Percentiles rank a stretch among this genome's conserved stretches.
phyloP scores from a whole-genome alignment of 2,113 vertebrate species.

The Saccopteryx leptura region DNA sequence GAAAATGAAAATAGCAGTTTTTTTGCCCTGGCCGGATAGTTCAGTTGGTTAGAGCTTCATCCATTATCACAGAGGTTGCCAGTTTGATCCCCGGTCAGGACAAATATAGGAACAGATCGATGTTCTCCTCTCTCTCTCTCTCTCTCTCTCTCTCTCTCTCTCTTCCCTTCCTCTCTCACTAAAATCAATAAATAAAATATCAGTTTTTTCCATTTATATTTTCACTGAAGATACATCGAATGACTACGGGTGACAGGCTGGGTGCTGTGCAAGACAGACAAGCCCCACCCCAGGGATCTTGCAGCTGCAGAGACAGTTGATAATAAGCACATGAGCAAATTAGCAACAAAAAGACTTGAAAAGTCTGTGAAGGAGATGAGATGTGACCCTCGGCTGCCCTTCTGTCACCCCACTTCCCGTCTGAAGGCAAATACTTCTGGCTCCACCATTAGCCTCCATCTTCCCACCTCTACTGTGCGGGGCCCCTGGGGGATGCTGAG shows the following conservation, averaged over 20 bases:
- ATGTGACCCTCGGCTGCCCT: neutral
- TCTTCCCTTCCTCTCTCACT: too few species aligned
- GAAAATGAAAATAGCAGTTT: neutral
- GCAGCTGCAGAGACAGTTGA: neutral
- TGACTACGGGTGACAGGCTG: neutral
- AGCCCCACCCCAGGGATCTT: neutral
- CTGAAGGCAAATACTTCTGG: too few species aligned
- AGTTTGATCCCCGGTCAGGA: too few species aligned
- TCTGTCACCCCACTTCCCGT: too few species aligned
- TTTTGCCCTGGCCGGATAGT: too few species aligned
- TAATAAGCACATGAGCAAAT: neutral
- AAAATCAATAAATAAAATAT: too few species aligned
- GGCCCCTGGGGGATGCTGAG: neutral
- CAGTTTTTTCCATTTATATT: neutral
- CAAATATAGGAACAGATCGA: too few species aligned
- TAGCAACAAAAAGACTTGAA: neutral
- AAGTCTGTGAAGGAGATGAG: neutral
- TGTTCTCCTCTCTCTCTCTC: too few species aligned
- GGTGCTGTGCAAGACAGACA: neutral
- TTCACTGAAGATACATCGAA: neutral
- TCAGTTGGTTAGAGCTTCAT: too few species aligned
- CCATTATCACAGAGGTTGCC: too few species aligned
- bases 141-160: too few species aligned
- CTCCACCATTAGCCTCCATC: neutral
- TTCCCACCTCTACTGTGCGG: fast-evolving